Evolutionary conservation across 1,140 invertebrate genomes (phyloP), one percentile per base, ranked within the genome.

Genomic region (Drosophila teissieri): DNA sequence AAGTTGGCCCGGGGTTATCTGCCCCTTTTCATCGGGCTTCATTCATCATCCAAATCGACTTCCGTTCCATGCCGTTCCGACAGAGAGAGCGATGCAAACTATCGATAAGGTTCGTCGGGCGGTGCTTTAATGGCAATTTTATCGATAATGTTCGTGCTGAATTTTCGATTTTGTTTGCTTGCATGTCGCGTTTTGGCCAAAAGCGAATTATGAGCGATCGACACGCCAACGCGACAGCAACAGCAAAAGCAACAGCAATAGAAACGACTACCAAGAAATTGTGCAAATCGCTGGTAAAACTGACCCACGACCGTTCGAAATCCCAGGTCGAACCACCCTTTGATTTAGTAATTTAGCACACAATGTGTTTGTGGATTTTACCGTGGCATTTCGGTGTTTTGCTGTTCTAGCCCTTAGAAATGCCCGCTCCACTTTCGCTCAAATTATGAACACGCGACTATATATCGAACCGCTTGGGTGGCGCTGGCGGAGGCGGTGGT

Each of bases 151-250:
- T 90, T 90, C 85, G 85, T 90, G 85, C 75, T 84, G 84, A 84
- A 89, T 89, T 90, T 90, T 90, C 85, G 85, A 90, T 90, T 89
- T 89, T 88, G 84, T 89, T 88, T 88, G 77, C 84, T 89, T 90
- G 84, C 85, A 90, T 89, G 84, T 84, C 80, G 67, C 80, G 67
- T 44, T 51, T 45, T 4, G 24, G 37, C 46, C 61, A 31, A 67
- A 68, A 68, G 55, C 74, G 75, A 89, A 89, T 89, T 89, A 89
- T 89, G 84, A 89, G 84, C 84, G 84, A 89, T 89, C 84, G 85
- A 89, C 84, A 89, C 84, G 84, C 84, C 68, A 88, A 46, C 51
- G 22, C 42, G 4, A 42, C 15, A 4, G 4, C 22, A 2, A 19
- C 19, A 2, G n/a, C n/a, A n/a, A n/a, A n/a, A n/a, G n/a, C n/a